These are phyloP conservation scores for Oncorhynchus kisutch DNA, from an alignment of 2,113 vertebrate genomes.

Conservation along the genomic window DNA sequence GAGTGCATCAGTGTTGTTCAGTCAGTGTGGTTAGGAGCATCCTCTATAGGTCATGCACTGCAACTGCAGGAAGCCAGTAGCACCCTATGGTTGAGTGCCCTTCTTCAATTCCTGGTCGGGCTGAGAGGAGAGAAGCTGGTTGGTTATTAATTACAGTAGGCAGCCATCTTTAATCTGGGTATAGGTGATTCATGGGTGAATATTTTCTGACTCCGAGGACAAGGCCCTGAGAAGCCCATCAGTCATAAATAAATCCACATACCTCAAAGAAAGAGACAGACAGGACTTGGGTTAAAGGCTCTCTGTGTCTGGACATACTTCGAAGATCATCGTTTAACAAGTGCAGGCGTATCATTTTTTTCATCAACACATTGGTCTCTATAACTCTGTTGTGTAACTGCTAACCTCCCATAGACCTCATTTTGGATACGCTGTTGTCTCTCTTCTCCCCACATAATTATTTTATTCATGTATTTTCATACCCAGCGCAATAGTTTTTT, in stretches of 20 bases:
- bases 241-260: background rate
- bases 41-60: slow-evolving; percentile 6
- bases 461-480: slow-evolving; percentile 6
- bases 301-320: background rate
- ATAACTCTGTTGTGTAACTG: no score
- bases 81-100: background rate
- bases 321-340: background rate
- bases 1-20: background rate
- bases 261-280: background rate
- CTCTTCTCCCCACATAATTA: no score
- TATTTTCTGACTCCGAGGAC: background rate
- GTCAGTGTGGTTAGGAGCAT: slow-evolving; percentile 4
- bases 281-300: background rate
- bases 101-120: background rate
- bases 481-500: slow-evolving; percentile 3
- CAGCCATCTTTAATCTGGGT: slow-evolving; percentile 6
- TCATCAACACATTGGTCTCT: no score
- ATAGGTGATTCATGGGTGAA: background rate
- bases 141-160: background rate
- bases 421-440: background rate
- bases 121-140: no score
- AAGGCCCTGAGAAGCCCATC: background rate
- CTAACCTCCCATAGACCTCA: background rate
- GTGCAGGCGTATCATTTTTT: no score
- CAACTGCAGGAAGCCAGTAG: background rate